Conservation (phyloP, 2,888 invertebrate species). For the Cheilosia vulpina region DNA sequence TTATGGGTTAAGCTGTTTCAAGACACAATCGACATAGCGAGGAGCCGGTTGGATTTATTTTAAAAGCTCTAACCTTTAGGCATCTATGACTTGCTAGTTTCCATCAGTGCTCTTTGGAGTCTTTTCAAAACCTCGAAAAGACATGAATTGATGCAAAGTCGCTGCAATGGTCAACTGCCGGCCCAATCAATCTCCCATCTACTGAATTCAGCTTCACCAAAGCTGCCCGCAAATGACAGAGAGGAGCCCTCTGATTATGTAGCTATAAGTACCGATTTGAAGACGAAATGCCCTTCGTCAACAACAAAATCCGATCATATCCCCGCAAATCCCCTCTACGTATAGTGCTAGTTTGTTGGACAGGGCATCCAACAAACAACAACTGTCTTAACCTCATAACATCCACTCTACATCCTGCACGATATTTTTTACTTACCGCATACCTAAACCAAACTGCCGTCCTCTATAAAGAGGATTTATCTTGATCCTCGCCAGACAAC, state of each 20-base stretch:
- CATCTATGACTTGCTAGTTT: too few relatives aligned
- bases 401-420: neutral
- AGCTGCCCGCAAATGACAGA: neutral
- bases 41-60: too few relatives aligned
- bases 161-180: too few relatives aligned
- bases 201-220: too few relatives aligned
- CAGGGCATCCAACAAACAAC: neutral
- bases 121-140: too few relatives aligned
- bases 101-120: too few relatives aligned
- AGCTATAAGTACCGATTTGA: neutral
- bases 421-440: neutral
- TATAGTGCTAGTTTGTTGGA: too few relatives aligned
- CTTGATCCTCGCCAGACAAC: slow-evolving; percentile 26
- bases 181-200: too few relatives aligned
- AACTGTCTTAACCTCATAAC: neutral
- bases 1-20: too few relatives aligned
- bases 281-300: neutral
- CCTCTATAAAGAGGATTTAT: slow-evolving; percentile 16
- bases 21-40: too few relatives aligned
- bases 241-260: neutral
- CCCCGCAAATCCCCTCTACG: neutral
- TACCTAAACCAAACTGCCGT: neutral
- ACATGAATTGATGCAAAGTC: too few relatives aligned
- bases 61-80: too few relatives aligned
- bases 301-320: neutral